Evolutionary conservation across 2,797 vertebrate species (phyloP), one percentile per base, ranked within the genome.

Genomic region (Chloroceryle inda): DNA sequence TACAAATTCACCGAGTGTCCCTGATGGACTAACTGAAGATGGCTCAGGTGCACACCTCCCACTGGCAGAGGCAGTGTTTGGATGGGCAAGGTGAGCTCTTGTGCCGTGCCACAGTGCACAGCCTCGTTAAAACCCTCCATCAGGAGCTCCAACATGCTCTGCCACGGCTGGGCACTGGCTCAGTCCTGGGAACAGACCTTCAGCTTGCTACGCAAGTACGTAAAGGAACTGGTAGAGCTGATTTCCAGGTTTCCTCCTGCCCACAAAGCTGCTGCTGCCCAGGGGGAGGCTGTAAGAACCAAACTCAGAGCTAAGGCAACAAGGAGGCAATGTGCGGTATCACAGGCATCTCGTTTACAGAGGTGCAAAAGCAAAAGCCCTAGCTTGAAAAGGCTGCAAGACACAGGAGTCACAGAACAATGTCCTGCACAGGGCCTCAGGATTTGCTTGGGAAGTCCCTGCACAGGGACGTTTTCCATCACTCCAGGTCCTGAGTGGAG

Each of bases 161-260:
- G 64, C 29, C 42, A 14, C 1, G 2, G 31, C 4, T 2, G 0
- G 20, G 24, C 21, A 4, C 27, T 12, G 20, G 35, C 35, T 6
- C 9, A 47, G 20, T 19, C 22, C 75, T 21, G 0, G 2, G 0
- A 31, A 26, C 8, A 12, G 49, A 71, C 63, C 68, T 31, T 56
- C 63, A 15, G 3, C 77, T 44, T 20, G 24, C 22, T 50, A 3
- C 1, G 3, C 14, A 11, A 0, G 0, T 3, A 13, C 0, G 7
- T 6, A 37, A 74, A 87, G 47, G 22, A 69, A 13, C 7, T 5
- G n/a, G 27, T 1, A n/a, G n/a, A 77, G 53, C 26, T 12, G 3
- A 58, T 52, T 37, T 17, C 52, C 82, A 61, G 7, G 2, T 38
- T 35, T 47, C 10, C 45, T 33, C 49, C 68, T 61, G 53, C 19